phyloP scores from a whole-genome alignment of 2,888 invertebrate genomes.

The Cosmorhoe ocellata region DNA sequence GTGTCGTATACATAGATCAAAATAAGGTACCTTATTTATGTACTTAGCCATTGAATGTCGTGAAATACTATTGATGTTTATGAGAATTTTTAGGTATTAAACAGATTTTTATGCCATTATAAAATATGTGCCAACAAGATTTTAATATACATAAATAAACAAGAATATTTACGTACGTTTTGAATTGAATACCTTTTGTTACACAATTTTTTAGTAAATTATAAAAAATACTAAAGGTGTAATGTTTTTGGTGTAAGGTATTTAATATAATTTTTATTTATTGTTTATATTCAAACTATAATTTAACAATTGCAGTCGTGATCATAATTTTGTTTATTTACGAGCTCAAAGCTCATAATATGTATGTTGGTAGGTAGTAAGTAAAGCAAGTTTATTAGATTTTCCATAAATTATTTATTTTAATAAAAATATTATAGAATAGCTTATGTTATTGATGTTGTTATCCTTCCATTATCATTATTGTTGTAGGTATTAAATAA shows the following conservation, averaged over 20 bases:
- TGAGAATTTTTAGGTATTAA: not conserved
- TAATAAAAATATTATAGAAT: slow-evolving; percentile 37
- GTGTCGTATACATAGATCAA: slow-evolving; percentile 9
- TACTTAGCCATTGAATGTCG: slow-evolving; percentile 8
- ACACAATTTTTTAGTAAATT: too few species aligned
- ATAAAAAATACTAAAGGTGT: too few species aligned
- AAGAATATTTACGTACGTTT: not conserved
- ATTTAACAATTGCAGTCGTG: not conserved
- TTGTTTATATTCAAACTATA: too few species aligned
- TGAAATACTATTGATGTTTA: slow-evolving; percentile 7
- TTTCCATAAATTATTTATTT: slow-evolving; percentile 45
- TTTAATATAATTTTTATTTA: too few species aligned
- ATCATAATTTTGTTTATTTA: slow-evolving; percentile 32
- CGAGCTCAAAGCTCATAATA: slow-evolving; percentile 46
- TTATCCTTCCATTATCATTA: slow-evolving; percentile 42
- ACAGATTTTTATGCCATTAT: slow-evolving; percentile 1
- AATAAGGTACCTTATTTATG: slow-evolving; percentile 6
- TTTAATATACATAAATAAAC: not conserved
- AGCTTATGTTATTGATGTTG: slow-evolving; percentile 46
- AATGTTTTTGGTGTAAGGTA: too few species aligned
- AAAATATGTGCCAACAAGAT: slow-evolving; percentile 16
- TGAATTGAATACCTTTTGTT: too few species aligned
- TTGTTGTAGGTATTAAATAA: slow-evolving; percentile 14
- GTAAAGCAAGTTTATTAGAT: slow-evolving; percentile 29
- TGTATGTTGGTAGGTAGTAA: slow-evolving; percentile 42